phyloP scores from a whole-genome alignment of 2,888 invertebrate genomes.

The Graphium colonna region DNA sequence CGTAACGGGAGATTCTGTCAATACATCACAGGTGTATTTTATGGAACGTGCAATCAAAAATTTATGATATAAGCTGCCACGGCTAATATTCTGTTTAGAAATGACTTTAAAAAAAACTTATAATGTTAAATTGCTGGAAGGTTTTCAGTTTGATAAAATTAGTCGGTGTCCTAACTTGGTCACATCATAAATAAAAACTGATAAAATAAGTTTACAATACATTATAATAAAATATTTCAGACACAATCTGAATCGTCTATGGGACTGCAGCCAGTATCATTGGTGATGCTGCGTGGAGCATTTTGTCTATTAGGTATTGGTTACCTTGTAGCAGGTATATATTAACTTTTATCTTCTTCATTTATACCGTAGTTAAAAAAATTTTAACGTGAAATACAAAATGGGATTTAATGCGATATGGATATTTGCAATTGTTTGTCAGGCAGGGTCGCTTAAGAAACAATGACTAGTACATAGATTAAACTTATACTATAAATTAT shows the following conservation, averaged over 20 bases:
- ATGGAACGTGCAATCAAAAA: too few species aligned
- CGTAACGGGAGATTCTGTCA: slow-evolving; percentile 49
- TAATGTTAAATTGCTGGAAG: too few species aligned
- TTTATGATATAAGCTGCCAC: neutral
- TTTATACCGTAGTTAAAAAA: neutral
- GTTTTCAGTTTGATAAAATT: too few species aligned
- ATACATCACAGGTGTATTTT: slow-evolving; percentile 47
- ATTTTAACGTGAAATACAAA: neutral
- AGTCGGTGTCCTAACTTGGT: too few species aligned
- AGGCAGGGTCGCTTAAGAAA: too few species aligned
- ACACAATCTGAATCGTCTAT: slow-evolving; percentile 61
- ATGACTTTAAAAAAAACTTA: too few species aligned
- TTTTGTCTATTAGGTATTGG: slow-evolving; percentile 86
- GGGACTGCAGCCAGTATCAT: slow-evolving; percentile 82
- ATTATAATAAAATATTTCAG: slow-evolving; percentile 43
- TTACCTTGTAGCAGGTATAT: slow-evolving; percentile 78
- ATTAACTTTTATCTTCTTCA: neutral
- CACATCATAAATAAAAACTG: too few species aligned
- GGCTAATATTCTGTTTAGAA: neutral
- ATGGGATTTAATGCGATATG: too few species aligned
- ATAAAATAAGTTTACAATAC: too few species aligned
- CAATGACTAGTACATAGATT: neutral
- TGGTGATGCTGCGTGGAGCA: slow-evolving; percentile 86
- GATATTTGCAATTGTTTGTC: too few species aligned
- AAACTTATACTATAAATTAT: neutral